Conservation (phyloP, 1,140 invertebrate genomes). For the Anoplophora glabripennis region DNA sequence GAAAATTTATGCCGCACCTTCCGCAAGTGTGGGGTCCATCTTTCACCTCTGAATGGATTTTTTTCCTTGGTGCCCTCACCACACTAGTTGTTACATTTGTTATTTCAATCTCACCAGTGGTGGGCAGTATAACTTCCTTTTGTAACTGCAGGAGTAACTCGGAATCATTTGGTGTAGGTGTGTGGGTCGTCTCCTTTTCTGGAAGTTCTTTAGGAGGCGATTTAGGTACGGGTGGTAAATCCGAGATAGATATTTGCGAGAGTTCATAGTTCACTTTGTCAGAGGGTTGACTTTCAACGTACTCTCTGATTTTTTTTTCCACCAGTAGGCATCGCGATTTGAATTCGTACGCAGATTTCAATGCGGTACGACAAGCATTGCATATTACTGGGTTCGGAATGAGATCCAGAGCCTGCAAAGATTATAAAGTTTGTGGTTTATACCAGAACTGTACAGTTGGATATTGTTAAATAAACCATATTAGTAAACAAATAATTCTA, state of each 20-base stretch:
- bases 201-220: background rate
- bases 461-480: too few species aligned
- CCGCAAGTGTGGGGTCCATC: slow-evolving; percentile 22
- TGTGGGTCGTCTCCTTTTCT: background rate
- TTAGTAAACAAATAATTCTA: too few species aligned
- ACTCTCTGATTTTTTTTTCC: slow-evolving; percentile 33
- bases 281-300: slow-evolving; percentile 24
- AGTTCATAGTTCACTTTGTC: slow-evolving; percentile 21
- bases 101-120: slow-evolving; percentile 24
- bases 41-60: slow-evolving; percentile 13
- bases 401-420: slow-evolving; percentile 32
- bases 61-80: background rate
- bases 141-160: slow-evolving; percentile 1
- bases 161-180: background rate
- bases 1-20: slow-evolving; percentile 25
- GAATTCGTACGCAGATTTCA: slow-evolving; percentile 35
- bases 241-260: slow-evolving; percentile 19
- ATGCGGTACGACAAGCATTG: slow-evolving; percentile 28
- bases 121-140: slow-evolving; percentile 20
- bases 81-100: slow-evolving; percentile 6
- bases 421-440: slow-evolving; percentile 2
- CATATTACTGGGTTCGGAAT: slow-evolving; percentile 38
- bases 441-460: too few species aligned
- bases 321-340: slow-evolving; percentile 30
- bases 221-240: slow-evolving; percentile 10